Conservation (phyloP, 2,113 vertebrate genomes). For the Hypocryptadius cinnamomeus region DNA sequence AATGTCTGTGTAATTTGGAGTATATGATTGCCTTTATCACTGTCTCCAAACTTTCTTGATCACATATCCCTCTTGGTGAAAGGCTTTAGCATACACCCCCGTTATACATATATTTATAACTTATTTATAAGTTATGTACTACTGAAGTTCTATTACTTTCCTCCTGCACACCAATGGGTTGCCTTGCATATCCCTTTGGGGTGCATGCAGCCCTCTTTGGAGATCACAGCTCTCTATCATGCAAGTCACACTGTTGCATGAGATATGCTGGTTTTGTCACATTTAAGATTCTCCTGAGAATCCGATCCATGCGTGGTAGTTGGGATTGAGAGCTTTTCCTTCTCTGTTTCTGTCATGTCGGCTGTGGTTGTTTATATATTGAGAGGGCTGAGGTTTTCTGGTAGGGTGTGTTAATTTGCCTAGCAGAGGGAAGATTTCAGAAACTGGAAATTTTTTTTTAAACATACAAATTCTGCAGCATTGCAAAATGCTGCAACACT, state of each 20-base stretch:
- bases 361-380: background rate
- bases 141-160: background rate
- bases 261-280: background rate
- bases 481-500: background rate
- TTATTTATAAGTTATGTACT: background rate
- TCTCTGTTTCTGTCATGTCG: background rate
- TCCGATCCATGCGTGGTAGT: background rate
- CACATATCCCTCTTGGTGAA: background rate
- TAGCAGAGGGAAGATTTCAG: background rate
- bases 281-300: background rate
- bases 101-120: fast-evolving
- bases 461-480: background rate
- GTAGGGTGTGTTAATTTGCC: background rate
- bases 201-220: background rate
- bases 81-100: background rate
- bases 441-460: background rate
- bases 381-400: background rate
- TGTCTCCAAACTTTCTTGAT: background rate
- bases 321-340: background rate
- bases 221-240: background rate
- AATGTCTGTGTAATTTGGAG: background rate
- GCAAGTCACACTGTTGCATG: background rate
- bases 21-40: background rate
- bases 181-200: background rate
- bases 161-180: background rate